Evolutionary conservation across 2,888 invertebrate genomes (phyloP), one percentile per base, ranked within the genome.

Genomic region (Eristalis pertinax): DNA sequence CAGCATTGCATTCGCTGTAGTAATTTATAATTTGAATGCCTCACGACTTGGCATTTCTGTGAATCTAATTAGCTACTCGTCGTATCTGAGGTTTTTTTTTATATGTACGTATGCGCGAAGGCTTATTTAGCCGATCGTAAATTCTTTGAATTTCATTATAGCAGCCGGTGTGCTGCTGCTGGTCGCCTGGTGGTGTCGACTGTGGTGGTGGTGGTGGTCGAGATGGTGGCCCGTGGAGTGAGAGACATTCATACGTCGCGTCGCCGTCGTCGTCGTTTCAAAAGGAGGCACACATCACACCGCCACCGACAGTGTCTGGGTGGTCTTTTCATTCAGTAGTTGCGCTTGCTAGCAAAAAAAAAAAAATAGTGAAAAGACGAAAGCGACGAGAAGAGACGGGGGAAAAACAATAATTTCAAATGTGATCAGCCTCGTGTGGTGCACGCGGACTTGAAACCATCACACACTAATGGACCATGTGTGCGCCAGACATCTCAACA

Each of bases 1-100:
- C 86, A 82, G 75, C 83, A 78, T 83, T 83, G 79, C 79, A 79
- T 62, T 79, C 58, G 70, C 32, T 26, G 50, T 19, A 50, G 75
- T 87, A 75, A 87, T 87, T 83, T 87, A 79, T 84, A 78, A 78
- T 84, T 78, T 74, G 43, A 63, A 79, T 78, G 67, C 78, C 63
- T 41, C 62, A 70, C 74, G 68, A 69, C 67, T 50, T 60, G 41
- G 56, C 38, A 29, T 73, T 22, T 22, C 41, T 60, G 32, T 74
- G 70, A 76, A 75, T 67, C 78, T 72, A 87, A 50, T 50, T 50
- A 50, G 50, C 50, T 50, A 50, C 50, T 50, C 50, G 50, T 50
- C 50, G 50, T 50, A 50, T 50, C 50, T 50, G 50, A 50, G 50
- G 19, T 50, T 50, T 8, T 50, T 50, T 50, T 50, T 8, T 50